Base-by-base conservation (phyloP, 2,888 invertebrate species). In the Anodontia alba region DNA sequence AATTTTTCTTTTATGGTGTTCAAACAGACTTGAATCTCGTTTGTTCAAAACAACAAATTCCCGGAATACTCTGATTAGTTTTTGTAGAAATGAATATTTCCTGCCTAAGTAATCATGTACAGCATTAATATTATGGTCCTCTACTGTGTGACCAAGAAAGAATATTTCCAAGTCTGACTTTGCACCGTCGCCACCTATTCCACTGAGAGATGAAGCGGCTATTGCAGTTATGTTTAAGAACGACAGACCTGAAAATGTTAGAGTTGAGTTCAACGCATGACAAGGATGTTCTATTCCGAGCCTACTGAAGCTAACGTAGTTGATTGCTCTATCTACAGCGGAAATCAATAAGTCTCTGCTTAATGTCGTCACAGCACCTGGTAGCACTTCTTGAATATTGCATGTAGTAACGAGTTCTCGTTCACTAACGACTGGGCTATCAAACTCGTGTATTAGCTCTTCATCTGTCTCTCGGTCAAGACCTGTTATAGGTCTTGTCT, bases 331-430 rank as follows among this genome's bases (percentile, higher is more conserved):
- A 29, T 33, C 33, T 1, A 33, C 17, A 10, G 33, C 62, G 10
- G 17, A 8, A 17, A 33, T 20, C 23, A 76, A 69, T 20, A 62
- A 15, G 26, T 57, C 29, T 17, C n/a, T 23, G 7, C 69, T 76
- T 23, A 76, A 57, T 23, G 76, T 46, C n/a, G 76, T 29, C 0
- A 68, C 29, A 62, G 43, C 68, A 20, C 57, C 76, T 17, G 76
- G 69, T n/a, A 76, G 38, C 69, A 69, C 54, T 54, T 76, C 69
- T 26, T 69, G 54, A 17, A 69, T 29, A 31, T 76, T 76, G 36
- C 76, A 51, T 17, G 76, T 23, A 17, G 76, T 76, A n/a, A 69
- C 15, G 5, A 68, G 31, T 26, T 42, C 54, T 26, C 23, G 33
- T 0, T 57, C 68, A 10, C 57, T 33, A 1, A 20, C 12, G 1